These are phyloP conservation scores for Drosophila repleta DNA, from an alignment of 1,140 invertebrate genomes.

Conservation along the genomic window DNA sequence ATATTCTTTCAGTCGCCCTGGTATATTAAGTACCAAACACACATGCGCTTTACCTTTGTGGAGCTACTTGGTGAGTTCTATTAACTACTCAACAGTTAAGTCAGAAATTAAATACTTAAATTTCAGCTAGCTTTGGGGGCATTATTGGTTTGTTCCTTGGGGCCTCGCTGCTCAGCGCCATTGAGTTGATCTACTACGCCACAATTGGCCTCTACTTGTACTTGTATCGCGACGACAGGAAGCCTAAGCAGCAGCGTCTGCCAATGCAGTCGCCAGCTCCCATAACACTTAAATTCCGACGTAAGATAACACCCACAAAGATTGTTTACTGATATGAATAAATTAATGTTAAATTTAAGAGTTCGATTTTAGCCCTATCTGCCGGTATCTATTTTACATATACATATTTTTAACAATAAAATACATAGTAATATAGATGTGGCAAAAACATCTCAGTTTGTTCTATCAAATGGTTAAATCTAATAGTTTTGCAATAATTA, in stretches of 20 bases:
- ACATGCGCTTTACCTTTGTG: slow-evolving; percentile 77
- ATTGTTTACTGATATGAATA: slow-evolving; percentile 19
- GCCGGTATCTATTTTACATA: too few relatives aligned
- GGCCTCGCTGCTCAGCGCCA: slow-evolving; percentile 79
- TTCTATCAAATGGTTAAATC: too few relatives aligned
- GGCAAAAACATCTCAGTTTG: too few relatives aligned
- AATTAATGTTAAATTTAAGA: neutral
- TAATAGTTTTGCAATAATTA: too few relatives aligned
- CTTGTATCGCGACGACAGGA: slow-evolving; percentile 17
- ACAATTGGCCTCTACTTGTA: slow-evolving; percentile 74
- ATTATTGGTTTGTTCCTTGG: slow-evolving; percentile 83
- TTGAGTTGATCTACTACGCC: slow-evolving; percentile 83
- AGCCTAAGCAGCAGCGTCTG: neutral
- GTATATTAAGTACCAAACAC: slow-evolving; percentile 66
- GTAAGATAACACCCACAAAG: slow-evolving; percentile 61
- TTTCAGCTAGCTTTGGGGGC: slow-evolving; percentile 80
- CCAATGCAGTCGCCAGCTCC: neutral
- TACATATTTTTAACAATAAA: too few relatives aligned
- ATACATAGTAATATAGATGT: too few relatives aligned
- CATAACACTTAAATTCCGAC: slow-evolving; percentile 44
- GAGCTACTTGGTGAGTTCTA: slow-evolving; percentile 63
- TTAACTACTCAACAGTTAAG: neutral
- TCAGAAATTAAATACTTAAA: neutral
- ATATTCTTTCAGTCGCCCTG: slow-evolving; percentile 62
- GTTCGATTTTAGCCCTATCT: too few relatives aligned